These are phyloP conservation scores for Bombus sylvicola DNA, from an alignment of 1,140 invertebrate species.

Conservation along the genomic window DNA sequence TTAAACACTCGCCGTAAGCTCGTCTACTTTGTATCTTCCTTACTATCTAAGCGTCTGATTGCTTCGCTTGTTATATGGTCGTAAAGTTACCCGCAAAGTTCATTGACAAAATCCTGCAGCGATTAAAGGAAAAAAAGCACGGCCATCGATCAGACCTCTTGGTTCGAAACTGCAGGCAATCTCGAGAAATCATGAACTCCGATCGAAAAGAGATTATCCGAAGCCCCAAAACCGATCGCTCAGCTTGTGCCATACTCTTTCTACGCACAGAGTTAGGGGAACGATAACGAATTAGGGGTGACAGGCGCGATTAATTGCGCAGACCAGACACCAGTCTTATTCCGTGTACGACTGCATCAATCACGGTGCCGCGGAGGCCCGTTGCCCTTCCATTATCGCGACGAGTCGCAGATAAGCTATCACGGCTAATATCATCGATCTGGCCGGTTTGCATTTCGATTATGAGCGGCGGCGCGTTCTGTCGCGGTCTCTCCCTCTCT, in stretches of 20 bases:
- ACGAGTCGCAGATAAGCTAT: constrained; percentile 64
- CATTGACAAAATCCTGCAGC: rapidly evolving
- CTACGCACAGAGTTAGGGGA: not conserved
- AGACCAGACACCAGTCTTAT: constrained; percentile 26
- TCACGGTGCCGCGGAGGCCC: constrained; percentile 37
- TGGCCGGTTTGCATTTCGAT: constrained; percentile 66
- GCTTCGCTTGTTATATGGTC: too few species aligned
- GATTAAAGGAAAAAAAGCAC: too few species aligned
- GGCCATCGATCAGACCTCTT: too few species aligned
- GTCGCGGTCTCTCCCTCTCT: not conserved
- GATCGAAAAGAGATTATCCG: not conserved
- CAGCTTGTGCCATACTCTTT: not conserved
- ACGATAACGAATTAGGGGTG: constrained; percentile 35
- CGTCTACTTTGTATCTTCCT: too few species aligned
- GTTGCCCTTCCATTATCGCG: constrained; percentile 52
- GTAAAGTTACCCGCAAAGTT: too few species aligned
- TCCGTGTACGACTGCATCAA: constrained; percentile 53
- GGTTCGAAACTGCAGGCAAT: not conserved
- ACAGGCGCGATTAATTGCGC: constrained; percentile 58
- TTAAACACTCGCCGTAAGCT: too few species aligned
- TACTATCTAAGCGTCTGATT: too few species aligned
- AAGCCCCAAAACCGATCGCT: not conserved
- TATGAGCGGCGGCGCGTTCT: constrained; percentile 8
- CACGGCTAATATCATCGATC: constrained; percentile 66
- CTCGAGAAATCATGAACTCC: not conserved